Conservation (phyloP, 2,113 vertebrate species). For the Mormyrus lacerda region DNA sequence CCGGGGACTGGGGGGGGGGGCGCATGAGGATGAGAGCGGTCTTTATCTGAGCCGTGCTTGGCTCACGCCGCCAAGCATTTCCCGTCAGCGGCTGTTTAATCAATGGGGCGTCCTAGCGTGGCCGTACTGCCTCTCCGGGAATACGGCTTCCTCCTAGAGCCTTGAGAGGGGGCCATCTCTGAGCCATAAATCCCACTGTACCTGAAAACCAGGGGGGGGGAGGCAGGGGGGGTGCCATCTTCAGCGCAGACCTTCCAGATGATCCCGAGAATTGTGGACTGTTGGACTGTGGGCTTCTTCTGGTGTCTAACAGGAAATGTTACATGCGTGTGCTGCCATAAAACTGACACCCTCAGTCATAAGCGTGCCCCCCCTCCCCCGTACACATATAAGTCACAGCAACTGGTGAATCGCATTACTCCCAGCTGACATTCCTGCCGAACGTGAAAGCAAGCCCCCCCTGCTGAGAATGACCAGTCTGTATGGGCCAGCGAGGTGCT, state of each 20-base stretch:
- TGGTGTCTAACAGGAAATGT: not conserved
- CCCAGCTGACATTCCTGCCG: not conserved
- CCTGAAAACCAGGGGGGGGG: not conserved
- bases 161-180: not conserved
- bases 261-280: not conserved
- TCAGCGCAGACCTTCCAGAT: not conserved
- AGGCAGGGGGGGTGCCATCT: too few species aligned
- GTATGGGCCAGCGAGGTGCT: conserved; percentile 37
- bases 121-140: not conserved
- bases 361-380: not conserved
- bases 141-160: not conserved
- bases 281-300: not conserved
- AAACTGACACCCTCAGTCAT: not conserved
- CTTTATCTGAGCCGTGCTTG: not conserved
- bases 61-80: not conserved
- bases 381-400: not conserved
- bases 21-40: not conserved
- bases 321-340: not conserved
- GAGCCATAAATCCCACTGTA: not conserved
- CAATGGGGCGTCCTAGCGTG: not conserved
- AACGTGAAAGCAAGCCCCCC: not conserved
- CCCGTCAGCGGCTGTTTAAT: not conserved
- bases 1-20: not conserved
- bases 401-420: not conserved
- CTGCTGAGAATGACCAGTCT: conserved; percentile 14